These are phyloP conservation scores for Arenaria interpres DNA, from an alignment of 2,113 vertebrate species.

Conservation along the genomic window DNA sequence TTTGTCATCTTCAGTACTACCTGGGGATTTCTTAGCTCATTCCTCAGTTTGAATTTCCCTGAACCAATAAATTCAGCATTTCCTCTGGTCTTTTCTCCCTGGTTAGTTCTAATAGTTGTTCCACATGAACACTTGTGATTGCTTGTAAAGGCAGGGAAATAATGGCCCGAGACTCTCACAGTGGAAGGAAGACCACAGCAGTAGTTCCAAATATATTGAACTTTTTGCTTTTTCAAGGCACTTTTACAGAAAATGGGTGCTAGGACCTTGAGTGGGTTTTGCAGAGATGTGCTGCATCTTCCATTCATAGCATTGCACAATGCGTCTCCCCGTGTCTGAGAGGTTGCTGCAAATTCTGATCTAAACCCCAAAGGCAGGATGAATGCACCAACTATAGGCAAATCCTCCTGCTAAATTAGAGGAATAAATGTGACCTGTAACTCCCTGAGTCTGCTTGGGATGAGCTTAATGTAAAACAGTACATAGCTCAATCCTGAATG, in stretches of 20 bases:
- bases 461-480: not conserved
- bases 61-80: not conserved
- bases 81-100: not conserved
- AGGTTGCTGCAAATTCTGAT: not conserved
- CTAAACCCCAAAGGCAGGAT: not conserved
- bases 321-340: fast-evolving
- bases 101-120: not conserved
- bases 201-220: not conserved
- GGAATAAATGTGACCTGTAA: not conserved
- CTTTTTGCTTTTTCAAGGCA: not conserved
- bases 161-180: not conserved
- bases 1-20: not conserved
- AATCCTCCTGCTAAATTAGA: not conserved
- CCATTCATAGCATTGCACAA: not conserved
- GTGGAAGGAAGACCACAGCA: not conserved
- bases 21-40: not conserved
- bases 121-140: not conserved
- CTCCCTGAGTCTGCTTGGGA: not conserved
- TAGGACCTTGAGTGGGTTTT: not conserved
- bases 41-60: not conserved
- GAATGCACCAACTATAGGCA: not conserved
- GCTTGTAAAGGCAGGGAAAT: not conserved
- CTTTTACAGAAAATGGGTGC: not conserved
- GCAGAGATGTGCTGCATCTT: not conserved
- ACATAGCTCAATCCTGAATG: not conserved